Evolutionary conservation across 2,888 invertebrate genomes (phyloP).

Genomic region (Eupithecia pulchellata): DNA sequence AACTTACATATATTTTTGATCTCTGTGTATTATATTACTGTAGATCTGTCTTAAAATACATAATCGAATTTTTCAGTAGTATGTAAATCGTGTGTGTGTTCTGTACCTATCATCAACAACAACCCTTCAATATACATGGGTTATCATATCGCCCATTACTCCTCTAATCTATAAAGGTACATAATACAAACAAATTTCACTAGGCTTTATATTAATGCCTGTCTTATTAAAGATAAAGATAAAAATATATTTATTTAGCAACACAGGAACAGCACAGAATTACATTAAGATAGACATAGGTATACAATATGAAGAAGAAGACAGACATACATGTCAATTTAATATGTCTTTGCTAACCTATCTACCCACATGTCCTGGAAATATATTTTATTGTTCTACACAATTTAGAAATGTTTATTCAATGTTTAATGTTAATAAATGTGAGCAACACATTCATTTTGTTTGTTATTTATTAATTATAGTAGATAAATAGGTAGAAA

Average conservation of each 20-base stretch:
- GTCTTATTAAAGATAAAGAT: too few species aligned
- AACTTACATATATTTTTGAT: constrained; percentile 3
- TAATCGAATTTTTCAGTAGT: not conserved
- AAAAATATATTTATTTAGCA: too few species aligned
- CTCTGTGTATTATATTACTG: not conserved
- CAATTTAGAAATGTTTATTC: not conserved
- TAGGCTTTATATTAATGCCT: too few species aligned
- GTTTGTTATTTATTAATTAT: not conserved
- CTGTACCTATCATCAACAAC: not conserved
- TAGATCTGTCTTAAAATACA: not conserved
- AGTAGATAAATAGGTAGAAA: too few species aligned
- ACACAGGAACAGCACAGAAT: too few species aligned
- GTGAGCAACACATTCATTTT: not conserved
- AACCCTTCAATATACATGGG: not conserved
- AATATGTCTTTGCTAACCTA: not conserved
- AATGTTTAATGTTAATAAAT: not conserved
- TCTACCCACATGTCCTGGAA: not conserved
- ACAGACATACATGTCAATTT: too few species aligned
- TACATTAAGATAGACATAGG: too few species aligned
- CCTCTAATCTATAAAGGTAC: not conserved
- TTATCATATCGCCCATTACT: not conserved
- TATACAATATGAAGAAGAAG: too few species aligned
- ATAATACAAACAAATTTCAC: not conserved
- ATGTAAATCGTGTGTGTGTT: not conserved
- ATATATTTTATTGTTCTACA: not conserved